Conservation (phyloP, 2,113 vertebrate genomes). For the Nibea albiflora region DNA sequence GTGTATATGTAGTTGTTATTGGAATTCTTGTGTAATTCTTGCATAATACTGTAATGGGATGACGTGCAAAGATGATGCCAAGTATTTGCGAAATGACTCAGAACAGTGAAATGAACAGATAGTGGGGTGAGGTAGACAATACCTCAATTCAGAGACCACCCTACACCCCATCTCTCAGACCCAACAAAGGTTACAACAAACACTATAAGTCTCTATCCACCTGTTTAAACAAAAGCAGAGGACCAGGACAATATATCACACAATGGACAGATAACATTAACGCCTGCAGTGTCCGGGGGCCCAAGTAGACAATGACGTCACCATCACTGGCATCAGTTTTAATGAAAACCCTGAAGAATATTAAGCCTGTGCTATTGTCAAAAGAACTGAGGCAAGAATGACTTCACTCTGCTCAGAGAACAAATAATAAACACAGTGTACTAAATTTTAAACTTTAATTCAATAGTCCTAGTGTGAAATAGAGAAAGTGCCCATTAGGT, state of each 20-base stretch:
- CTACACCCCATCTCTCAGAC: slow-evolving; percentile 12
- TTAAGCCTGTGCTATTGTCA: slow-evolving; percentile 11
- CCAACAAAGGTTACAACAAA: slow-evolving; percentile 35
- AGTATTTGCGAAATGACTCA: slow-evolving; percentile 26
- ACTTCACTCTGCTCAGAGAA: slow-evolving; percentile 47
- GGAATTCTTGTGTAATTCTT: slow-evolving; percentile 3
- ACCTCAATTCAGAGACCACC: slow-evolving; percentile 37
- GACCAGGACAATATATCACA: slow-evolving; percentile 59
- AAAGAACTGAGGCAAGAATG: slow-evolving; percentile 42
- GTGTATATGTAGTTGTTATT: slow-evolving; percentile 6
- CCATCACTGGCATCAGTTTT: slow-evolving; percentile 43
- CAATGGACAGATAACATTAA: slow-evolving; percentile 69
- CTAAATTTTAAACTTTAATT: slow-evolving; percentile 55
- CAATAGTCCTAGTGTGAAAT: slow-evolving; percentile 45
- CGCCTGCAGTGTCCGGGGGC: slow-evolving; percentile 36
- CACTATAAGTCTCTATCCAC: slow-evolving; percentile 49
- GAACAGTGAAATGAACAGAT: slow-evolving; percentile 10
- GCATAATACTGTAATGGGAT: slow-evolving; percentile 5
- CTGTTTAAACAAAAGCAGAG: slow-evolving; percentile 76
- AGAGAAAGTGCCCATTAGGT: slow-evolving; percentile 69
- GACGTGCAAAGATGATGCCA: neutral
- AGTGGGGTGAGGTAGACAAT: slow-evolving; percentile 6
- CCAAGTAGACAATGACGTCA: slow-evolving; percentile 72
- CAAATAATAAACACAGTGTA: slow-evolving; percentile 61
- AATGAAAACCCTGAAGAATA: slow-evolving; percentile 50